A percentile compares a stretch with the other conserved stretches of the same genome.
Conservation (phyloP, 92 coral and sea anemone genomes). For the Isaurus tuberculatus region DNA sequence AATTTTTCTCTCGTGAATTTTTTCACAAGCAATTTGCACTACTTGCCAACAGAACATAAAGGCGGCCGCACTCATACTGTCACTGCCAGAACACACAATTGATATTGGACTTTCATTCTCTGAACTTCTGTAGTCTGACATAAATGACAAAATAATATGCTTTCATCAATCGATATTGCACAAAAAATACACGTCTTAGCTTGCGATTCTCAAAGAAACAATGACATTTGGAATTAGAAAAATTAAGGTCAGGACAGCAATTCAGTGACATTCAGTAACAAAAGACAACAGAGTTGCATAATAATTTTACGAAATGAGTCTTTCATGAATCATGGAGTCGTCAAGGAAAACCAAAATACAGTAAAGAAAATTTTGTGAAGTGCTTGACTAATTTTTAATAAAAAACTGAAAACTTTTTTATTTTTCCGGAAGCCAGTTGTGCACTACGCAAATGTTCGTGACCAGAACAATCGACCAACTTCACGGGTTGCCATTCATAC, state of each 20-base stretch:
- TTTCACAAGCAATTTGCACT: not conserved
- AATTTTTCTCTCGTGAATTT: not conserved
- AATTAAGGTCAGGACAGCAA: not conserved
- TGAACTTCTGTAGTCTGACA: slow-evolving; percentile 2
- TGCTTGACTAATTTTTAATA: too few relatives aligned
- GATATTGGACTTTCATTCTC: slow-evolving; percentile 24
- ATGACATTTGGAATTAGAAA: not conserved
- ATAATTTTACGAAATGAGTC: not conserved
- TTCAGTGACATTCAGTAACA: too few relatives aligned
- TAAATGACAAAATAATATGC: not conserved
- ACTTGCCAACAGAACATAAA: not conserved
- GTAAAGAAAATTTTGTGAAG: too few relatives aligned
- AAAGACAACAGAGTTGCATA: not conserved
- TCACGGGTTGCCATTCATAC: too few relatives aligned
- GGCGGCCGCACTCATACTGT: not conserved
- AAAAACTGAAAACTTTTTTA: too few relatives aligned
- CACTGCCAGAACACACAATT: not conserved
- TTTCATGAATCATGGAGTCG: not conserved
- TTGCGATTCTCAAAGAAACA: not conserved
- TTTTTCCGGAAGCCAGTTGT: too few relatives aligned
- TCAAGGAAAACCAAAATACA: not conserved
- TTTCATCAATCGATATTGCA: not conserved
- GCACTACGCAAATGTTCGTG: too few relatives aligned
- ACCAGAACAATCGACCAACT: too few relatives aligned
- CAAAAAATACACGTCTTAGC: not conserved